phyloP scores from a whole-genome alignment of 1,140 invertebrate species.

The Lysiphlebus fabarum region DNA sequence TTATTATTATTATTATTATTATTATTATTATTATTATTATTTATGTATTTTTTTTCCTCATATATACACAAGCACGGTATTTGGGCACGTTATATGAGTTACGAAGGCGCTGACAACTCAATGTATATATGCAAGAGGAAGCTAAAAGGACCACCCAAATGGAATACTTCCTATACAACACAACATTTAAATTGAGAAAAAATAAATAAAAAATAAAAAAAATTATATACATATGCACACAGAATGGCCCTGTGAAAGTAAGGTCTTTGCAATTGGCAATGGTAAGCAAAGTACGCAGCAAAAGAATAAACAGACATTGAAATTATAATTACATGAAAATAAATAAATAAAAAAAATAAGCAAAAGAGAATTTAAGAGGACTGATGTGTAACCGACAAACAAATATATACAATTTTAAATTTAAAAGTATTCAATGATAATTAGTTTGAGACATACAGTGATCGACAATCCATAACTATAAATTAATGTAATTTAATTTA shows the following conservation, averaged over 20 bases:
- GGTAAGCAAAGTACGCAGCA: not conserved
- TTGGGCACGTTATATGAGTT: slow-evolving; percentile 9
- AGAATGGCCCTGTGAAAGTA: not conserved
- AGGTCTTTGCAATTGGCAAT: not conserved
- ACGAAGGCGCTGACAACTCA: slow-evolving; percentile 23
- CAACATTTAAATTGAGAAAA: slow-evolving; percentile 12
- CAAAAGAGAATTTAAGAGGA: too few relatives aligned
- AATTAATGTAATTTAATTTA: too few relatives aligned
- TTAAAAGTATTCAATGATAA: too few relatives aligned
- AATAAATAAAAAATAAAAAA: slow-evolving; percentile 10
- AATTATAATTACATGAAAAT: too few relatives aligned
- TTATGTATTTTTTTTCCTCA: not conserved
- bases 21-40: not conserved
- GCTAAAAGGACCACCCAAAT: slow-evolving; percentile 22
- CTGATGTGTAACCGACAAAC: too few relatives aligned
- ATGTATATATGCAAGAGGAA: slow-evolving; percentile 9
- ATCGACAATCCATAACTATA: too few relatives aligned
- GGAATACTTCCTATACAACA: slow-evolving; percentile 17
- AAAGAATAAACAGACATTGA: too few relatives aligned
- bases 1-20: too few relatives aligned
- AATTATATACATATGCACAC: not conserved
- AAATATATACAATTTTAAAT: too few relatives aligned
- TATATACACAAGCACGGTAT: not conserved
- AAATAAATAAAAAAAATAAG: too few relatives aligned
- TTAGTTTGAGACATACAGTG: too few relatives aligned